These are phyloP conservation scores for Diabrotica virgifera DNA, from an alignment of 1,140 invertebrate species.

Conservation along the genomic window DNA sequence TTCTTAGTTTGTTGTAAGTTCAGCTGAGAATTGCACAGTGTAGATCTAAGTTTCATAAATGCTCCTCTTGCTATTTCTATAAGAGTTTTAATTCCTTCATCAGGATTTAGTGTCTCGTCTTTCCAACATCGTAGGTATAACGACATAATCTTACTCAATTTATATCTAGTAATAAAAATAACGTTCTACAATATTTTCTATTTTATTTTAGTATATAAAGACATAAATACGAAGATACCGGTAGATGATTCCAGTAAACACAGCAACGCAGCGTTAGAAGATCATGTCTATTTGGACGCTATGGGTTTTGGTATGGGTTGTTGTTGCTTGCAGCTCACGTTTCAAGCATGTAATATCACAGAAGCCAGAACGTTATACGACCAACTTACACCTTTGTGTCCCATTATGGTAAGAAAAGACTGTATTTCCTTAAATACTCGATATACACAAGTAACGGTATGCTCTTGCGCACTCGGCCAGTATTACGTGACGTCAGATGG, in stretches of 20 bases:
- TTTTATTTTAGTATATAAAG: constrained; percentile 48
- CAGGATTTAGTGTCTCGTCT: too few relatives aligned
- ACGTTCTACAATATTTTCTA: neutral
- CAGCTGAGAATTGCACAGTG: too few relatives aligned
- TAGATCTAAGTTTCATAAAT: too few relatives aligned
- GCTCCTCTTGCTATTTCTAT: too few relatives aligned
- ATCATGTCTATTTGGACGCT: constrained; percentile 95
- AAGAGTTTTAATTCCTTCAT: too few relatives aligned
- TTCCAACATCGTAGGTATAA: too few relatives aligned
- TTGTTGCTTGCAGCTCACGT: constrained; percentile 94
- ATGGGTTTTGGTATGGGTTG: constrained; percentile 99
- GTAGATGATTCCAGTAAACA: constrained; percentile 67
- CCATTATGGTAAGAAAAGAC: constrained; percentile 78
- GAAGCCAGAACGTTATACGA: constrained; percentile 97
- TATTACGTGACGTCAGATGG: too few relatives aligned
- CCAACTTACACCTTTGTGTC: constrained; percentile 94
- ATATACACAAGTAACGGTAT: too few relatives aligned
- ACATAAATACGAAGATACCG: constrained; percentile 79
- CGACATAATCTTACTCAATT: too few relatives aligned
- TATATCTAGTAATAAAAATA: neutral
- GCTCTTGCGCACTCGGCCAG: too few relatives aligned
- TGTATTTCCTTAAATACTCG: too few relatives aligned
- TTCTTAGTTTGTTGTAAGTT: too few relatives aligned
- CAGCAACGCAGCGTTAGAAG: constrained; percentile 64
- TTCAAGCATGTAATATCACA: constrained; percentile 94